Base-by-base conservation (phyloP, 35 echinoderm and acorn worm species). In the Strongylocentrotus purpuratus region DNA sequence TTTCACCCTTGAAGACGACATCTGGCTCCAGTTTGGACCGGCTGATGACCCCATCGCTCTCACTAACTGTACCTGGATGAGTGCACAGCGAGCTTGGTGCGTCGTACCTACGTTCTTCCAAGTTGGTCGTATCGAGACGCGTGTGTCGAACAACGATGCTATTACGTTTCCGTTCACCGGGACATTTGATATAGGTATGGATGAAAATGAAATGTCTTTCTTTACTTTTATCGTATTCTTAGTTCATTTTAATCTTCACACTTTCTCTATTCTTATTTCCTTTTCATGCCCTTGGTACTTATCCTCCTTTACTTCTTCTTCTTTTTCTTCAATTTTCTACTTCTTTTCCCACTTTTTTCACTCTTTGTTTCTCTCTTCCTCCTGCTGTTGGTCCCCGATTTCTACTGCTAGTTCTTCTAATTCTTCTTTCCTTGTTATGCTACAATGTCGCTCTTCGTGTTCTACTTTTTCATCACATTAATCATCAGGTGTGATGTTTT, bases 61-160 rank as follows among this genome's bases (percentile, higher is more conserved):
- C 31, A 97, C 96, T 33, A 99, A 99, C 33, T 99, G 98, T 85
- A 97, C 98, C 41, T 97, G 93, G 48, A 71, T 95, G 46, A 95
- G 78, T 33, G 89, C 94, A 0, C 95, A 96, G 52, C 94, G 61
- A 25, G 96, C 96, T 0, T 96, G 95, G 86, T 99, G 97, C 94
- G 93, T 96, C 14, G 95, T 95, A 28, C 97, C 97, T n/a, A 96
- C 97, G 4, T 99, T 99, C 95, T 99, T 90, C 46, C 95, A 99
- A 93, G 95, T 97, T 0, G 97, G 97, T 2, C 85, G 96, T 10
- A 94, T 99, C 15, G 48, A 88, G 15, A 97, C 97, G 65, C 58
- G 47, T 20, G 59, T 99, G 87, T 97, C 97, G 20, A 65, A 95
- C 46, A 94, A 99, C 93, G 96, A 94, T 65, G 96, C 96, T n/a